These are phyloP conservation scores for Drosophila micromelanica DNA, from an alignment of 1,140 invertebrate species.

Conservation along the genomic window DNA sequence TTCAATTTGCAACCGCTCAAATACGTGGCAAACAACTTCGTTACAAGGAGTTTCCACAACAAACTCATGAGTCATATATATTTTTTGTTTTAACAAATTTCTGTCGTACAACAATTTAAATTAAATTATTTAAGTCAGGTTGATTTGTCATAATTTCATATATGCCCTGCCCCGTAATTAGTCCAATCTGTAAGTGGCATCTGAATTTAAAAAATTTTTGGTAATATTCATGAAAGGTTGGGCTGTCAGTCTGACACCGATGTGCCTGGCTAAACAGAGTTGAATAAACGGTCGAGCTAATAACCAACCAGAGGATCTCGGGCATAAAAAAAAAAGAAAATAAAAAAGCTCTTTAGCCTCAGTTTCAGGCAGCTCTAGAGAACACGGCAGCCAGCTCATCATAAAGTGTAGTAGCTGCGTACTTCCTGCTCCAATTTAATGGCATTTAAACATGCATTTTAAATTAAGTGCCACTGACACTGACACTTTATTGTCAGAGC, in stretches of 20 bases:
- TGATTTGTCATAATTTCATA: constrained; percentile 34
- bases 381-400: constrained; percentile 31
- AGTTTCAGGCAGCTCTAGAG: constrained; percentile 11
- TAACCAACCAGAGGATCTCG: constrained; percentile 9
- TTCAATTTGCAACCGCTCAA: constrained; percentile 34
- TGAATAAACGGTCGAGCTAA: constrained; percentile 57
- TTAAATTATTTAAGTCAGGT: neutral
- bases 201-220: constrained; percentile 60
- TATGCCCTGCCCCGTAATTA: constrained; percentile 61
- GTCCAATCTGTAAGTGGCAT: constrained; percentile 53
- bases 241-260: constrained; percentile 34
- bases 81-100: no score
- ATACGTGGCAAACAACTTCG: constrained; percentile 38
- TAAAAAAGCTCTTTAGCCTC: constrained; percentile 11
- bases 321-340: neutral
- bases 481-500: constrained; percentile 68
- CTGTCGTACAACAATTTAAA: neutral
- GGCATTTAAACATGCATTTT: constrained; percentile 76
- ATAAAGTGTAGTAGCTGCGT: constrained; percentile 29
- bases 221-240: constrained; percentile 71
- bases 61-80: neutral
- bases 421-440: constrained; percentile 73
- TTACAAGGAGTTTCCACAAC: constrained; percentile 6
- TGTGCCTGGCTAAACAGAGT: constrained; percentile 41
- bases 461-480: constrained; percentile 71